These are phyloP conservation scores for Sinocyclocheilus anophthalmus DNA, from an alignment of 2,113 vertebrate species.

Conservation along the genomic window DNA sequence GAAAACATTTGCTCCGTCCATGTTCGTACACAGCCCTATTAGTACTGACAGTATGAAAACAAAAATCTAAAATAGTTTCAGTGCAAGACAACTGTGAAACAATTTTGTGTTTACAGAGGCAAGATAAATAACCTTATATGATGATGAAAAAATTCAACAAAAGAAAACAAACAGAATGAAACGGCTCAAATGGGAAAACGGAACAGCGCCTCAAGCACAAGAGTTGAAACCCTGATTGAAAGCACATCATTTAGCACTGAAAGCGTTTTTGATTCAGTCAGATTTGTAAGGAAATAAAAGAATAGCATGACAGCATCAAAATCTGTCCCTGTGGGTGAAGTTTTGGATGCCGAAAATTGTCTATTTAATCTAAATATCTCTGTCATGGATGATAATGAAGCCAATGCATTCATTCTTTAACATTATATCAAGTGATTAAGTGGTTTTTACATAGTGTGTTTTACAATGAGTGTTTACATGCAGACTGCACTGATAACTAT, in stretches of 20 bases:
- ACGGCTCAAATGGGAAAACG: not conserved
- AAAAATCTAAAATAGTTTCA: not conserved
- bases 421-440: not conserved
- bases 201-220: not conserved
- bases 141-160: not conserved
- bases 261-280: not conserved
- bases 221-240: slow-evolving; percentile 4
- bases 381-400: not conserved
- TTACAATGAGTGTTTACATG: not conserved
- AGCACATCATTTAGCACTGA: not conserved
- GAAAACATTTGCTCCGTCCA: not conserved
- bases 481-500: not conserved
- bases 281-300: not conserved
- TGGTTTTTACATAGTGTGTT: not conserved
- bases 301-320: not conserved
- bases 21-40: not conserved
- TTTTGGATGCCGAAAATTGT: not conserved
- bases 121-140: not conserved
- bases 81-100: slow-evolving; percentile 2
- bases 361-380: not conserved
- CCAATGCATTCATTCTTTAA: not conserved
- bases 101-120: not conserved
- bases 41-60: not conserved
- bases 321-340: not conserved
- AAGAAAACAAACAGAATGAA: not conserved